phyloP scores from a whole-genome alignment of 2,113 vertebrate species.

The Pycnonotus jocosus region DNA sequence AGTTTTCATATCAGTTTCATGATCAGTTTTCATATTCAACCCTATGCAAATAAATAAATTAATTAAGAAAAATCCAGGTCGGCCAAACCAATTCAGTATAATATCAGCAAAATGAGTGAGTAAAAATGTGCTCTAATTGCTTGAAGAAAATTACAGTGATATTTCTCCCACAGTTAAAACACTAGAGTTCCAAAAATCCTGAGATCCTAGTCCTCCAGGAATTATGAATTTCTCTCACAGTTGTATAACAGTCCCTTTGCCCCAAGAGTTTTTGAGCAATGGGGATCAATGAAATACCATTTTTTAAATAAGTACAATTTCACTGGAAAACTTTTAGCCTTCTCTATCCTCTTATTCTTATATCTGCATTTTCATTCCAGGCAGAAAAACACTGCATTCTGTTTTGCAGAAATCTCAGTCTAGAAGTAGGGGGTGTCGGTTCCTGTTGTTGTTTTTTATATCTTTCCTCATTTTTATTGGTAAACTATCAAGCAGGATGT shows the following conservation, averaged over 20 bases:
- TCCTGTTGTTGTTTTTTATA: not conserved
- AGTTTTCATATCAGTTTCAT: too few relatives aligned
- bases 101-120: not conserved
- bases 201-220: not conserved
- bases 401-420: not conserved
- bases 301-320: not conserved
- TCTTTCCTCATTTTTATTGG: conserved; percentile 28
- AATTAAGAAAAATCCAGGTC: not conserved
- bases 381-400: not conserved
- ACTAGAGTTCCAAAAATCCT: not conserved
- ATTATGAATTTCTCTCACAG: not conserved
- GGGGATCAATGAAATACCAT: not conserved
- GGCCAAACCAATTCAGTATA: not conserved
- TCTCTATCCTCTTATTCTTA: not conserved
- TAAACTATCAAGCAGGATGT: conserved; percentile 28
- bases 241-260: accelerated
- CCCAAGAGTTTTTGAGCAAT: not conserved
- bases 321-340: not conserved
- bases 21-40: not conserved
- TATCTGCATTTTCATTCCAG: not conserved
- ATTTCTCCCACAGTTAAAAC: not conserved
- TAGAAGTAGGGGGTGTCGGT: not conserved
- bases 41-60: not conserved
- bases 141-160: not conserved
- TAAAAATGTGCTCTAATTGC: not conserved